Evolutionary conservation across 2,888 invertebrate species (phyloP).

Genomic region (Drosophila pullipes): DNA sequence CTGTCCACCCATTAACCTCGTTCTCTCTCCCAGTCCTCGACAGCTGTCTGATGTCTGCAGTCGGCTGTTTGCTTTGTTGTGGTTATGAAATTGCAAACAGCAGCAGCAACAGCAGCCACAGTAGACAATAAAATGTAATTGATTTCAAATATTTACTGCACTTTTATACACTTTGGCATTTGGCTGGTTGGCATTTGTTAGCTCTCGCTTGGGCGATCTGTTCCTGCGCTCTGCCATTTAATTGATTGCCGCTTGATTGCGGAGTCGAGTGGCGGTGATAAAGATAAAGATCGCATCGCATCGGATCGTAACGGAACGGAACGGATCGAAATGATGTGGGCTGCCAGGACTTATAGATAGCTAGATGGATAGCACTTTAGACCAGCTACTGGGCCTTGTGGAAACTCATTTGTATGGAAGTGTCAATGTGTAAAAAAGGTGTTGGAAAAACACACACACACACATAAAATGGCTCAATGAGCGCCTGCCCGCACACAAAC

Average conservation of each 20-base stretch:
- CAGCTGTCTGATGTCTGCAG: slow-evolving; percentile 25
- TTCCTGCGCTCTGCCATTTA: slow-evolving; percentile 41
- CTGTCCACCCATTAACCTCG: slow-evolving; percentile 33
- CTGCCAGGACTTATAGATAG: slow-evolving; percentile 15
- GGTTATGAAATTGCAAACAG: slow-evolving; percentile 73
- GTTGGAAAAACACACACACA: slow-evolving; percentile 62
- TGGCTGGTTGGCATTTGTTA: slow-evolving; percentile 17
- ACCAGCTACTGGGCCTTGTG: slow-evolving; percentile 20
- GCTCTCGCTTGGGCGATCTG: slow-evolving; percentile 12
- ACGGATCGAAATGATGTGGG: slow-evolving; percentile 43
- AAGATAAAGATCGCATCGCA: slow-evolving; percentile 58
- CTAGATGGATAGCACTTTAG: background rate
- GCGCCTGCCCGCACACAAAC: slow-evolving; percentile 31
- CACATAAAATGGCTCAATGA: slow-evolving; percentile 47
- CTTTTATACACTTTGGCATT: slow-evolving; percentile 54
- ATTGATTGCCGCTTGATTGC: slow-evolving; percentile 78
- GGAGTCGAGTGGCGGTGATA: slow-evolving; percentile 46
- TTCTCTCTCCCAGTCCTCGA: slow-evolving; percentile 1
- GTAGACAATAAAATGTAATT: slow-evolving; percentile 69
- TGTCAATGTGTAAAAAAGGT: slow-evolving; percentile 78
- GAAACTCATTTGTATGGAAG: slow-evolving; percentile 58
- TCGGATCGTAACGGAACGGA: background rate
- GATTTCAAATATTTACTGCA: slow-evolving; percentile 75
- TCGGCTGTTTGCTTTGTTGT: slow-evolving; percentile 61
- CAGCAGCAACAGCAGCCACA: slow-evolving; percentile 17